Base-by-base conservation (phyloP, 2,888 invertebrate genomes). In the Druceiella hillmani region DNA sequence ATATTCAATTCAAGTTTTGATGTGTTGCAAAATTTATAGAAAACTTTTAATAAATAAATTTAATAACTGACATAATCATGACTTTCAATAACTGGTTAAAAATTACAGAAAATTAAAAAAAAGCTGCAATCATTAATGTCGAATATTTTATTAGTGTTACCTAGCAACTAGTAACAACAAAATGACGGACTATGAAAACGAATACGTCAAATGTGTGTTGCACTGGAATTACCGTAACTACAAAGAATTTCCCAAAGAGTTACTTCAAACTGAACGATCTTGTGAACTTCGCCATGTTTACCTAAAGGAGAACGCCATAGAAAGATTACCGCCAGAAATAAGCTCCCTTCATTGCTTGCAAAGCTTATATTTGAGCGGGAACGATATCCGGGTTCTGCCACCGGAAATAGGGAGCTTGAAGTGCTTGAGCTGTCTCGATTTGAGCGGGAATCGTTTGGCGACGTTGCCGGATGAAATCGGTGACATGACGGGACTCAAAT, bases 371-470 rank as follows among this genome's bases (percentile, higher is more conserved):
- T 58, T 78, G 34, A 73, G 75, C 50, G 76, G 76, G 12, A 78
- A 78, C 55, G 69, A 74, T 53, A 67, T 78, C 47, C 61, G 61
- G 1, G 64, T 66, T 38, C 53, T 78, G 48, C 77, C 77, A 9
- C 57, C 55, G 42, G 74, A 70, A 51, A 70, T 71, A 58, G 61
- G 67, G 9, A 60, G 59, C 54, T 56, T 72, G 47, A 55, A 55
- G 50, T 58, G 59, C 49, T 55, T 72, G 30, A 70, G 69, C 52
- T 69, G 70, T 49, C 61, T 98, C 33, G 97, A 98, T 69, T 69
- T 98, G 27, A 93, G 93, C 62, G 98, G 98, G 9, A 99, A 99
- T 64, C 69, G 79, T 46, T 68, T 98, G 50, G 78, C 74, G 15
- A 66, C 72, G 35, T 81, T 98, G 51, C 97, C 97, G 1, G 81